A percentile compares a stretch with the other conserved stretches of the same genome.
These are phyloP conservation scores for Ridgeia piscesae DNA, from an alignment of 1,140 invertebrate genomes.

Conservation along the genomic window DNA sequence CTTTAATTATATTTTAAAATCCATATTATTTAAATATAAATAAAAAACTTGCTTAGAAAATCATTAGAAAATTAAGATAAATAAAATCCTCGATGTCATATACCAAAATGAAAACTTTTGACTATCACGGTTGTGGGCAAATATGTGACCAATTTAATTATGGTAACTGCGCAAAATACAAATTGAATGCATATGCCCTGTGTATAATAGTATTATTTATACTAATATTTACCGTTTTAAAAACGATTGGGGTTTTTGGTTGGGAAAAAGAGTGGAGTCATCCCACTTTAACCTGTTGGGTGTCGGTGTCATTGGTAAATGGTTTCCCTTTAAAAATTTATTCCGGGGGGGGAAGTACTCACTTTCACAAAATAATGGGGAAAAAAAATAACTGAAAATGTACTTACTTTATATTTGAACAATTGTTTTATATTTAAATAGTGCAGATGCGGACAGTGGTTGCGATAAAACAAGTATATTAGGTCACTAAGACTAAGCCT, in stretches of 20 bases:
- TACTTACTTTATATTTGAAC: not conserved
- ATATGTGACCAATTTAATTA: not conserved
- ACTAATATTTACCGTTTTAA: not conserved
- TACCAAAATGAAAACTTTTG: not conserved
- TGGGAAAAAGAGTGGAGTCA: not conserved
- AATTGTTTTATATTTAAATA: not conserved
- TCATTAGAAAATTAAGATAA: not conserved
- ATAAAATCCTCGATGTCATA: not conserved
- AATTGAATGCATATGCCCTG: not conserved
- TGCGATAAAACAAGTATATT: no score
- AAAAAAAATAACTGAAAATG: not conserved
- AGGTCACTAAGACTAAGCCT: no score
- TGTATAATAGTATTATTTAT: not conserved
- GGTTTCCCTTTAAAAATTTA: not conserved
- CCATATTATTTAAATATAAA: no score
- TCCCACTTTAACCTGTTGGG: not conserved
- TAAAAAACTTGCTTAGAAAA: not conserved
- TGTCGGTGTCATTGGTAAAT: not conserved
- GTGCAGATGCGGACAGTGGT: no score
- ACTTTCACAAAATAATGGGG: not conserved
- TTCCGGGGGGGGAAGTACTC: not conserved
- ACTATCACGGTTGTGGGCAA: not conserved
- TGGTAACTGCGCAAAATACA: not conserved
- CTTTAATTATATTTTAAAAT: no score
- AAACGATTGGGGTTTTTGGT: not conserved